phyloP scores from a whole-genome alignment of 2,797 vertebrate species.

The Holocentrus rufus region DNA sequence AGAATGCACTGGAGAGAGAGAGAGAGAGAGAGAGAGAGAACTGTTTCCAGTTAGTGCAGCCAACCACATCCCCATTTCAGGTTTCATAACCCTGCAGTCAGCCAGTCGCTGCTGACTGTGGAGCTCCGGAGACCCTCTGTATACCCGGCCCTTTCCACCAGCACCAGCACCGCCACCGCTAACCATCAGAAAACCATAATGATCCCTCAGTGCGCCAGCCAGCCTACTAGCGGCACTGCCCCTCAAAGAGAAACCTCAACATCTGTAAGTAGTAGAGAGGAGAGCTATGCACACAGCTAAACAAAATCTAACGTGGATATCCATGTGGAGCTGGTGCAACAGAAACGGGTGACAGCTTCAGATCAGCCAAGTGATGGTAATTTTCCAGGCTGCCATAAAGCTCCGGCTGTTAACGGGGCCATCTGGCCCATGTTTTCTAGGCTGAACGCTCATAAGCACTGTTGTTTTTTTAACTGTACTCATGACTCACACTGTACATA shows the following conservation, averaged over 20 bases:
- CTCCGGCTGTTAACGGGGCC: conserved; percentile 62
- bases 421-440: conserved; percentile 65
- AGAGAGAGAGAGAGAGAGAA: conserved; percentile 47
- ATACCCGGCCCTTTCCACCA: conserved; percentile 36
- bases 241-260: conserved; percentile 64
- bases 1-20: conserved; percentile 4
- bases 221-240: conserved; percentile 46
- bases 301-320: conserved; percentile 36
- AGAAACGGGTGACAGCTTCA: conserved; percentile 46
- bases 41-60: conserved; percentile 68
- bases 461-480: conserved; percentile 54
- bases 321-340: conserved; percentile 41
- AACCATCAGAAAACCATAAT: conserved; percentile 72
- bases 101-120: conserved; percentile 25
- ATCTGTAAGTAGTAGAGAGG: conserved; percentile 55
- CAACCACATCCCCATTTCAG: conserved; percentile 70
- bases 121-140: conserved; percentile 37
- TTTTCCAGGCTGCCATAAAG: conserved; percentile 71
- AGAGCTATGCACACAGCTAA: conserved; percentile 47
- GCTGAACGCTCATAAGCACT: conserved; percentile 44
- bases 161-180: conserved; percentile 36
- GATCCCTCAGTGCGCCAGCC: conserved; percentile 52
- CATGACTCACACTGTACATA: conserved; percentile 34
- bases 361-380: conserved; percentile 65
- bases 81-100: conserved; percentile 62